These are phyloP conservation scores for Druceiella hillmani DNA, from an alignment of 2,888 invertebrate genomes.

Conservation along the genomic window DNA sequence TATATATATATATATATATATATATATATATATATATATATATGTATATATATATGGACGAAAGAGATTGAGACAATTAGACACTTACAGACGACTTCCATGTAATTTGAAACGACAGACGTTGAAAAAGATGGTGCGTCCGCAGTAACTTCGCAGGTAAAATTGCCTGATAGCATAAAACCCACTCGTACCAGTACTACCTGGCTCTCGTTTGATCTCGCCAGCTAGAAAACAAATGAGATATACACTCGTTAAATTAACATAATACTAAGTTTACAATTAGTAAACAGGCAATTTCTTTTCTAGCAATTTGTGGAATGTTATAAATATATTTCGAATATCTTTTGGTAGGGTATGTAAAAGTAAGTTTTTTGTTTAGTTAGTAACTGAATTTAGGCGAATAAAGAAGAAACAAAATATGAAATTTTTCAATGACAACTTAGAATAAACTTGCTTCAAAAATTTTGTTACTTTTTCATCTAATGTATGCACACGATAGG, in stretches of 20 bases:
- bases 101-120: constrained; percentile 55
- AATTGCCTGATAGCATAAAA: constrained; percentile 63
- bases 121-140: constrained; percentile 65
- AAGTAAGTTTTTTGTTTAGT: too few relatives aligned
- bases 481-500: too few relatives aligned
- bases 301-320: too few relatives aligned
- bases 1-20: constrained; percentile 1
- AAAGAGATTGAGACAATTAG: constrained; percentile 8
- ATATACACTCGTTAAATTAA: background rate
- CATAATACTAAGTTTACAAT: too few relatives aligned
- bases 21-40: constrained; percentile 1
- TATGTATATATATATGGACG: background rate
- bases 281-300: too few relatives aligned
- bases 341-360: too few relatives aligned
- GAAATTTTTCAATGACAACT: too few relatives aligned
- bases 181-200: constrained; percentile 63
- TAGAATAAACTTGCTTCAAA: too few relatives aligned
- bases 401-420: too few relatives aligned
- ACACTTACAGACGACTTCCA: constrained; percentile 67
- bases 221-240: constrained; percentile 45
- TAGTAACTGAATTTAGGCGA: too few relatives aligned
- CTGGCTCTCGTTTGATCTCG: constrained; percentile 63
- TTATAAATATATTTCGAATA: too few relatives aligned
- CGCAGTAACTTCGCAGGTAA: constrained; percentile 66
- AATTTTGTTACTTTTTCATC: too few relatives aligned